These are phyloP conservation scores for Cygnus atratus DNA, from an alignment of 2,113 vertebrate genomes.

Conservation along the genomic window DNA sequence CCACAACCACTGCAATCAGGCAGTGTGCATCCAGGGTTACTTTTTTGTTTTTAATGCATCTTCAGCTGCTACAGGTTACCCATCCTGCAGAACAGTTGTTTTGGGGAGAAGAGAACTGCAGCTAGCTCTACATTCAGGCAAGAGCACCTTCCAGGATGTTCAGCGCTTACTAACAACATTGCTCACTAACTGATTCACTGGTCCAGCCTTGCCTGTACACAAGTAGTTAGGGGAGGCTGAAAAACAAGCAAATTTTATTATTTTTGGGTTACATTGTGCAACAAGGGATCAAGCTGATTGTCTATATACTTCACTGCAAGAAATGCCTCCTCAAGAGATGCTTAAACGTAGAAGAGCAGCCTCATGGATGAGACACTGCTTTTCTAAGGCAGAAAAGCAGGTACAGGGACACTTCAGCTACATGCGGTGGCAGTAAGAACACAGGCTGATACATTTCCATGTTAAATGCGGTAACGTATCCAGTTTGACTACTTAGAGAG, in stretches of 20 bases:
- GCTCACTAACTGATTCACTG: not conserved
- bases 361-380: not conserved
- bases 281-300: not conserved
- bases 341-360: not conserved
- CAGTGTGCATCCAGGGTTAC: fast-evolving
- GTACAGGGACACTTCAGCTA: fast-evolving
- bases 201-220: not conserved
- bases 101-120: not conserved
- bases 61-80: not conserved
- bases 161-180: not conserved
- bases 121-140: fast-evolving
- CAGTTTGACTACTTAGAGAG: not conserved
- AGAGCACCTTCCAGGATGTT: not conserved
- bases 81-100: fast-evolving
- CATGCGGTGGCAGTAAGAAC: not conserved
- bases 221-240: not conserved
- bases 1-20: not conserved
- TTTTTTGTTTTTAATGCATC: not conserved
- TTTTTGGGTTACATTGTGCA: not conserved
- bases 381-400: not conserved
- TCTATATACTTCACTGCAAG: not conserved
- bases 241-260: not conserved
- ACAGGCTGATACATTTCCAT: not conserved
- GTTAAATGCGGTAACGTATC: not conserved
- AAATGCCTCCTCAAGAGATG: not conserved